These are phyloP conservation scores for Archips xylosteana DNA, from an alignment of 2,888 invertebrate genomes.

Conservation along the genomic window DNA sequence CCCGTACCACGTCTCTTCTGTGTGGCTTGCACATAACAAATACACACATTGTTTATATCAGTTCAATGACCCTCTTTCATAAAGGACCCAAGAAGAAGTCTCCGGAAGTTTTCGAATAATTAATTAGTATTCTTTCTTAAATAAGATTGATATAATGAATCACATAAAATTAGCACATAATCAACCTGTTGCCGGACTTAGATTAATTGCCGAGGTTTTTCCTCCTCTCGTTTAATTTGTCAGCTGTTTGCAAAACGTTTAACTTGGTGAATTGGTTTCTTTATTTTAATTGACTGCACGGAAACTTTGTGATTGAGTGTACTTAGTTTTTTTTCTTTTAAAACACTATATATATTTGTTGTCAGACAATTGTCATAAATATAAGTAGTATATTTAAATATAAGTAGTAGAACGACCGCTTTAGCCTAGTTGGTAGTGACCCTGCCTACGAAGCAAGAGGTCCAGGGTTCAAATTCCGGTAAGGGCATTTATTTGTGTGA, in stretches of 20 bases:
- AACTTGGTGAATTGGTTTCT: conserved; percentile 32
- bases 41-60: too few species aligned
- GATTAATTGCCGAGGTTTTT: conserved; percentile 32
- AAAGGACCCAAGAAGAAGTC: background rate
- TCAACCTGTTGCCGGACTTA: conserved; percentile 32
- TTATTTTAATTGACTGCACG: conserved; percentile 18
- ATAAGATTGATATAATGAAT: background rate
- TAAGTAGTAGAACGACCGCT: too few species aligned
- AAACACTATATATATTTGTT: too few species aligned
- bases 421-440: too few species aligned
- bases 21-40: too few species aligned
- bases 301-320: background rate
- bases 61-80: background rate
- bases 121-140: conserved; percentile 5
- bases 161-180: conserved; percentile 16
- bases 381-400: too few species aligned
- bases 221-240: conserved; percentile 22
- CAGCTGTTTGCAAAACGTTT: conserved; percentile 31
- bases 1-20: too few species aligned
- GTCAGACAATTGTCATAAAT: too few species aligned
- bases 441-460: too few species aligned
- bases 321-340: too few species aligned
- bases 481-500: too few species aligned
- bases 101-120: background rate
- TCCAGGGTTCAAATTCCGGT: too few species aligned